Base-by-base conservation (phyloP, 2,888 invertebrate genomes). In the Glomeris marginata region DNA sequence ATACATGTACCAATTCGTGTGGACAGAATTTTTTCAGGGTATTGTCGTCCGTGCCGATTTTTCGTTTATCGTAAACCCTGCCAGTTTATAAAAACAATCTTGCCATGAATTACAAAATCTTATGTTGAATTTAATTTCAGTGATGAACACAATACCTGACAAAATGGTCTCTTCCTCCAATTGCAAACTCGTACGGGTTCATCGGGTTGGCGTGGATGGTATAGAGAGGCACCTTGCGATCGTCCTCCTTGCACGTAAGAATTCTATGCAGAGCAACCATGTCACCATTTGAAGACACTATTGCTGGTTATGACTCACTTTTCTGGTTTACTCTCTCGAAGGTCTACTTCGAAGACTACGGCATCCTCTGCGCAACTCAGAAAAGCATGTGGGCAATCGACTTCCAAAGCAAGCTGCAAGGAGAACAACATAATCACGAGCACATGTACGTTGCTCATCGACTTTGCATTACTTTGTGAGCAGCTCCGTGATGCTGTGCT, bases 361-460 rank as follows among this genome's bases (percentile, higher is more conserved):
- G 82, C 84, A 71, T 94, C 92, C 69, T 92, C 91, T 1, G 90
- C 92, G 57, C 82, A 88, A 56, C 85, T 87, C 22, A 91, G 71
- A 54, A 74, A 65, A 49, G 81, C 69, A 64, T 85, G 81, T 1
- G 87, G 85, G 56, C 80, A 79, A 51, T 80, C 77, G 8, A 77
- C 73, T 57, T 81, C 75, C 55, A 87, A 72, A 51, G 85, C 79
- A 57, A 94, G 69, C 71, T 70, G 16, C 16, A 41, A 40, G n/a
- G 28, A 18, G 37, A 2, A 11, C 18, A 38, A 22, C n/a, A 34
- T 13, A 10, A 11, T 16, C 15, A 41, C 10, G 16, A 16, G 11
- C 4, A 42, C 16, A 42, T 5, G 2, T 5, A 42, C 8, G 40
- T 5, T 38, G 8, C 16, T 3, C 4, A 8, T 5, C 15, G 8